These are phyloP conservation scores for Anabacerthia variegaticeps DNA, from an alignment of 2,797 vertebrate genomes.

Conservation along the genomic window DNA sequence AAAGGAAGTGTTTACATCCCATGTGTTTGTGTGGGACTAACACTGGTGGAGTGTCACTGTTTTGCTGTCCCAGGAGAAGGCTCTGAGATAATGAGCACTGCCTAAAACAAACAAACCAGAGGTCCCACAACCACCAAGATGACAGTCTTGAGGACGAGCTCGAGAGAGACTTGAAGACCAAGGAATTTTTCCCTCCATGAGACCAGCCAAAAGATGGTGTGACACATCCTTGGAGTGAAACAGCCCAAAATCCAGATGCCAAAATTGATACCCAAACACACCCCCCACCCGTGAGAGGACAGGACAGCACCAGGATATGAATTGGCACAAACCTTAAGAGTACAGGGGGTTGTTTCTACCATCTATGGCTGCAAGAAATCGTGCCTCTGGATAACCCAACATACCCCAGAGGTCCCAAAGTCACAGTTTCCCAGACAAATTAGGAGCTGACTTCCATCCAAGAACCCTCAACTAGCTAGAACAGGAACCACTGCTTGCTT, in stretches of 20 bases:
- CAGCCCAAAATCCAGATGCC: background rate
- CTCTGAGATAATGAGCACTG: background rate
- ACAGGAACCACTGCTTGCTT: background rate
- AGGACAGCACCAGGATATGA: background rate
- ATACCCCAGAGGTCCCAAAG: background rate
- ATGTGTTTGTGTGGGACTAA: background rate
- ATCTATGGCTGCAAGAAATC: background rate
- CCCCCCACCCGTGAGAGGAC: background rate
- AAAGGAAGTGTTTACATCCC: background rate
- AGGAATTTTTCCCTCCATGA: background rate
- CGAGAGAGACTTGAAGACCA: background rate
- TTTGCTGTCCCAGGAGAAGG: background rate
- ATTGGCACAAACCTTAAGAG: background rate
- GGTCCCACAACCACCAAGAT: background rate
- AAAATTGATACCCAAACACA: background rate
- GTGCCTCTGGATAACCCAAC: background rate
- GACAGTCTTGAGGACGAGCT: background rate
- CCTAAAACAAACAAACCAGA: conserved; percentile 14
- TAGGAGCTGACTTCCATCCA: background rate
- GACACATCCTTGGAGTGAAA: background rate
- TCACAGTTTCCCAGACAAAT: background rate
- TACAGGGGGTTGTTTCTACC: background rate
- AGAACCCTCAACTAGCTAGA: background rate
- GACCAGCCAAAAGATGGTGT: background rate
- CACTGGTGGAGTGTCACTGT: background rate